Percentiles rank a stretch among this genome's conserved stretches.
These are phyloP conservation scores for Archocentrus centrarchus DNA, from an alignment of 2,113 vertebrate species.

Conservation along the genomic window DNA sequence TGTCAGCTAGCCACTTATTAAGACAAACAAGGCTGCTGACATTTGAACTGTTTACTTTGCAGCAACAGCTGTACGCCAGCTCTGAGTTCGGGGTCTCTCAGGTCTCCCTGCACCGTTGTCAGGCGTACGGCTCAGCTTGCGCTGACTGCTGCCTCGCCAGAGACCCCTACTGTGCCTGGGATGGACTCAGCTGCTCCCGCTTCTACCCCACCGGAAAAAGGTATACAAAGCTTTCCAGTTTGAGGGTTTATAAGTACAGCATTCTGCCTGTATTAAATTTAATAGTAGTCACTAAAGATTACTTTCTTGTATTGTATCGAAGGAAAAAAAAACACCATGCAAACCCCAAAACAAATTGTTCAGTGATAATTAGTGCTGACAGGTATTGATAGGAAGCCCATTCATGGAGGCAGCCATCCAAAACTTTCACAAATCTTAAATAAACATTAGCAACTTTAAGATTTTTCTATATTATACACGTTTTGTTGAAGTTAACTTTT, in stretches of 20 bases:
- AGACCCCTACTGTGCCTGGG: slow-evolving; percentile 98
- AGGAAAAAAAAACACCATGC: too few species aligned
- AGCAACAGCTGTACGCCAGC: slow-evolving; percentile 98
- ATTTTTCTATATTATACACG: neutral
- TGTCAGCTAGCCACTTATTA: slow-evolving; percentile 66
- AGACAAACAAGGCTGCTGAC: slow-evolving; percentile 69
- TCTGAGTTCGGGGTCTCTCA: slow-evolving; percentile 93
- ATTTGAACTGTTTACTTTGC: slow-evolving; percentile 75
- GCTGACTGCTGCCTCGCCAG: slow-evolving; percentile 97
- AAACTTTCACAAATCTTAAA: neutral
- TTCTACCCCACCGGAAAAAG: slow-evolving; percentile 97
- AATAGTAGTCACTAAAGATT: neutral
- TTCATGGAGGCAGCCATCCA: neutral
- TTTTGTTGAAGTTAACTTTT: neutral
- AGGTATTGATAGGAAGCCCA: slow-evolving; percentile 18
- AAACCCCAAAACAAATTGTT: neutral
- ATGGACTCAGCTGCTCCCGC: slow-evolving; percentile 93
- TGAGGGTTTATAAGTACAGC: neutral
- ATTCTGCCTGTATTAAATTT: neutral
- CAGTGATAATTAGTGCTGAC: slow-evolving; percentile 11
- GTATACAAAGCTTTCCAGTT: slow-evolving; percentile 70
- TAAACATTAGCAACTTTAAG: slow-evolving; percentile 12
- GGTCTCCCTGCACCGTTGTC: slow-evolving; percentile 94
- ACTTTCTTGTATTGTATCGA: neutral
- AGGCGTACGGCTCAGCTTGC: slow-evolving; percentile 93